phyloP scores from a whole-genome alignment of 2,797 vertebrate genomes.

The Sebastes hubbsi region DNA sequence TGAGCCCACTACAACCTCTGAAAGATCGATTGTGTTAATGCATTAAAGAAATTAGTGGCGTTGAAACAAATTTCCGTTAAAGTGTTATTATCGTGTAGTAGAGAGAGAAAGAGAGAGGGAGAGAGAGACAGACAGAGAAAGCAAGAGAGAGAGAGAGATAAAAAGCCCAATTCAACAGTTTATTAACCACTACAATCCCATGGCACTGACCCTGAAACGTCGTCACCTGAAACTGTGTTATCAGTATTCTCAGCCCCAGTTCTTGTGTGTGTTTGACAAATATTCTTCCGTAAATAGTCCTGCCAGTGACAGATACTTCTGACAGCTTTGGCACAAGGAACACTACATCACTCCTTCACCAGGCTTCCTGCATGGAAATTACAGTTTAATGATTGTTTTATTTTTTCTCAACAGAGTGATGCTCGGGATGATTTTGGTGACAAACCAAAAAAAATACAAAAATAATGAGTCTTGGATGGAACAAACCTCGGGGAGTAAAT shows the following conservation, averaged over 20 bases:
- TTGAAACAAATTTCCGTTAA: too few relatives aligned
- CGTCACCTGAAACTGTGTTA: conserved; percentile 13
- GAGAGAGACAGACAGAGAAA: too few relatives aligned
- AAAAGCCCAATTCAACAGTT: conserved; percentile 2
- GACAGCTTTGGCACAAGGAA: conserved; percentile 42
- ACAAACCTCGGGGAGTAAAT: conserved; percentile 15
- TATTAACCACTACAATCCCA: conserved; percentile 7
- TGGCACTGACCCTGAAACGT: conserved; percentile 30
- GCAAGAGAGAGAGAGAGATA: too few relatives aligned
- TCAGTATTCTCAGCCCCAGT: conserved; percentile 34
- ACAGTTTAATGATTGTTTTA: conserved; percentile 55
- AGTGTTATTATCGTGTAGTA: too few relatives aligned
- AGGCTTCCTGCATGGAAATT: conserved; percentile 52
- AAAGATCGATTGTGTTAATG: too few relatives aligned
- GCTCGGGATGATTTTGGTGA: conserved; percentile 17
- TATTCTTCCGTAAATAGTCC: conserved; percentile 61
- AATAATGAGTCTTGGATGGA: conserved; percentile 14
- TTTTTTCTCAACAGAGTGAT: conserved; percentile 13
- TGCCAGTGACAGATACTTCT: conserved; percentile 64
- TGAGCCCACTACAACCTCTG: too few relatives aligned
- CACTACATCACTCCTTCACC: conserved; percentile 59
- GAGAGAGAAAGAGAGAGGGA: too few relatives aligned
- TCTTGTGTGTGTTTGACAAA: conserved; percentile 51
- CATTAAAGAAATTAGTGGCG: too few relatives aligned
- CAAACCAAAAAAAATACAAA: conserved; percentile 8